These are phyloP conservation scores for Scytalopus superciliaris DNA, from an alignment of 2,113 vertebrate species.

Conservation along the genomic window DNA sequence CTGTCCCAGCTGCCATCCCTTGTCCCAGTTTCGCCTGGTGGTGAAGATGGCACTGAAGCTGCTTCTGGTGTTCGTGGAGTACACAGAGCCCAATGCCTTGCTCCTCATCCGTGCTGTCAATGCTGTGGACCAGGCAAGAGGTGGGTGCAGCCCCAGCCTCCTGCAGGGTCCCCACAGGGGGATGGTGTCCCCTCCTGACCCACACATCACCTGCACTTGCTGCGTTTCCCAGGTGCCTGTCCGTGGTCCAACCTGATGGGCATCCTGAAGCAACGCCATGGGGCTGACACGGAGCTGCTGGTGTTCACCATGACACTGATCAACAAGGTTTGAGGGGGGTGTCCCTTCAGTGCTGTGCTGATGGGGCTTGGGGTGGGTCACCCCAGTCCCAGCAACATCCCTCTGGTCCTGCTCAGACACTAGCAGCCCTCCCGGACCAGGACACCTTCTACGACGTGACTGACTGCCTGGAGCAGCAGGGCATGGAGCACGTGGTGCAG, in stretches of 20 bases:
- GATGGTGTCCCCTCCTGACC: background rate
- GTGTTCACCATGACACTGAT: constrained; percentile 90
- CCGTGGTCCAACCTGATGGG: constrained; percentile 86
- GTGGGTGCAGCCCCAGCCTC: constrained; percentile 61
- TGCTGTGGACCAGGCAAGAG: constrained; percentile 78
- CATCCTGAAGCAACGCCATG: constrained; percentile 86
- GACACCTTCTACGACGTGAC: constrained; percentile 95
- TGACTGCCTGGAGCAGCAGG: constrained; percentile 89
- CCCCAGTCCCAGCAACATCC: background rate
- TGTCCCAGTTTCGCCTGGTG: constrained; percentile 87
- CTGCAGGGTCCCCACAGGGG: rapidly evolving
- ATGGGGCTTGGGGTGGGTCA: background rate
- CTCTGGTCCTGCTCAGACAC: constrained; percentile 72
- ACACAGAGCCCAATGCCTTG: constrained; percentile 85
- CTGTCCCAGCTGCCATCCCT: background rate
- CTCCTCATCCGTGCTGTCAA: constrained; percentile 85
- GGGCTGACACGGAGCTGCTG: constrained; percentile 85
- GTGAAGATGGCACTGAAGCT: constrained; percentile 94
- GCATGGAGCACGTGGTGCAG: constrained; percentile 88
- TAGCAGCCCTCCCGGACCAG: constrained; percentile 91
- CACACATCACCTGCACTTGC: rapidly evolving
- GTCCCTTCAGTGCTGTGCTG: rapidly evolving
- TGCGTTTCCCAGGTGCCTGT: constrained; percentile 65
- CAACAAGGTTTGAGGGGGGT: constrained; percentile 85
- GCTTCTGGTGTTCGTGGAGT: constrained; percentile 95